Evolutionary conservation across 2,113 vertebrate species (phyloP).

Genomic region (Pluvialis apricaria): DNA sequence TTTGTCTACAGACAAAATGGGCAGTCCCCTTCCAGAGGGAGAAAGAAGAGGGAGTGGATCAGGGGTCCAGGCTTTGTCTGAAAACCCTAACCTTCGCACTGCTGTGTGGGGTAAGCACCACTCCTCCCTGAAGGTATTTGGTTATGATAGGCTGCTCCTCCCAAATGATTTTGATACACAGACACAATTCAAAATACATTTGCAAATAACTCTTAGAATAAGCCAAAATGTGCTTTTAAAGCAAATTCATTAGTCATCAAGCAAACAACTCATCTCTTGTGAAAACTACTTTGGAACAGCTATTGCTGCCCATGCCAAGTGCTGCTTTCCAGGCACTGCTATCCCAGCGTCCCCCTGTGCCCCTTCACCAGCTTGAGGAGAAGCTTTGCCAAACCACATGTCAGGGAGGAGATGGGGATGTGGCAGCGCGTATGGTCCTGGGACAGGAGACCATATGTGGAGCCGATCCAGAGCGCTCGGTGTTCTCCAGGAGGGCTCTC

Average conservation of each 20-base stretch:
- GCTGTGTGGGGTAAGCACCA: too few relatives aligned
- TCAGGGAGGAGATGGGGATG: neutral
- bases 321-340: neutral
- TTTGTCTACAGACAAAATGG: too few relatives aligned
- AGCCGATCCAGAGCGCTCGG: neutral
- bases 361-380: neutral
- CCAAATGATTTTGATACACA: neutral
- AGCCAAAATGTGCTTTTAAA: neutral
- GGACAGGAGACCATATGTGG: neutral
- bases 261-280: neutral
- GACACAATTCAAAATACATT: neutral
- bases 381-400: neutral
- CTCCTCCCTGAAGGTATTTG: too few relatives aligned
- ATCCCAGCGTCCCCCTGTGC: neutral
- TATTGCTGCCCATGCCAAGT: neutral
- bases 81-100: too few relatives aligned
- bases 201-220: neutral
- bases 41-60: too few relatives aligned
- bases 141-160: neutral
- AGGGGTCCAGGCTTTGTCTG: too few relatives aligned
- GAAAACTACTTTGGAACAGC: neutral
- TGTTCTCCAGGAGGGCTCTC: neutral
- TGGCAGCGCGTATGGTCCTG: neutral
- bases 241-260: neutral
- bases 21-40: too few relatives aligned